These are phyloP conservation scores for Blastomussa wellsi DNA, from an alignment of 92 coral and sea anemone species.

Conservation along the genomic window DNA sequence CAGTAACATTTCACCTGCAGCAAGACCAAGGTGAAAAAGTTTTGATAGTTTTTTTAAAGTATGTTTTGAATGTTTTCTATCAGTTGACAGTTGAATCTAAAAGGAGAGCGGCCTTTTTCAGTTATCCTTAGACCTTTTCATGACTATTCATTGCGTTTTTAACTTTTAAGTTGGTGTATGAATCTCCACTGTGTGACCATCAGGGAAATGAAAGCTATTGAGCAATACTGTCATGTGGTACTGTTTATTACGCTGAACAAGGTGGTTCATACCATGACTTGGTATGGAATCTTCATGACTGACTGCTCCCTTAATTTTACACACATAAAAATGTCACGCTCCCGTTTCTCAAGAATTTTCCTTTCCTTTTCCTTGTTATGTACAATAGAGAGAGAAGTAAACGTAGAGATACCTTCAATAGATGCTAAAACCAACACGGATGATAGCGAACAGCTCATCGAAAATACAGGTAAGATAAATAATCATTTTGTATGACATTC, in stretches of 20 bases:
- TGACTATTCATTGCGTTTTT: too few relatives aligned
- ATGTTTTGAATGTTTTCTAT: neutral
- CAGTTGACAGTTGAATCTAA: neutral
- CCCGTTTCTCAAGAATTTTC: neutral
- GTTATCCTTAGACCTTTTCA: too few relatives aligned
- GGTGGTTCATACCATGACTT: too few relatives aligned
- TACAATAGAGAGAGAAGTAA: neutral
- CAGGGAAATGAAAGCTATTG: neutral
- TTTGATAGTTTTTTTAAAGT: neutral
- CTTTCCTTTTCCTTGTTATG: neutral
- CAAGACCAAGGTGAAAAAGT: constrained; percentile 68
- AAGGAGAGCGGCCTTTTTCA: too few relatives aligned
- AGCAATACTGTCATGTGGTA: too few relatives aligned
- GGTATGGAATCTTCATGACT: too few relatives aligned
- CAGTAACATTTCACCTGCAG: constrained; percentile 49
- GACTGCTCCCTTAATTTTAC: neutral
- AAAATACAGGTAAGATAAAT: neutral
- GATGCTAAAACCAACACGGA: neutral
- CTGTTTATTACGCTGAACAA: too few relatives aligned
- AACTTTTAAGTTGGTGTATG: too few relatives aligned
- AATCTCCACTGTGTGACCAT: neutral
- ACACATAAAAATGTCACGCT: too few relatives aligned
- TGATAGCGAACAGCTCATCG: neutral
- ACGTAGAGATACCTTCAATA: neutral
- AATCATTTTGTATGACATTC: neutral